A percentile compares a stretch with the other conserved stretches of the same genome.
Conservation (phyloP, 2,888 invertebrate genomes). For the Euclidia mi region DNA sequence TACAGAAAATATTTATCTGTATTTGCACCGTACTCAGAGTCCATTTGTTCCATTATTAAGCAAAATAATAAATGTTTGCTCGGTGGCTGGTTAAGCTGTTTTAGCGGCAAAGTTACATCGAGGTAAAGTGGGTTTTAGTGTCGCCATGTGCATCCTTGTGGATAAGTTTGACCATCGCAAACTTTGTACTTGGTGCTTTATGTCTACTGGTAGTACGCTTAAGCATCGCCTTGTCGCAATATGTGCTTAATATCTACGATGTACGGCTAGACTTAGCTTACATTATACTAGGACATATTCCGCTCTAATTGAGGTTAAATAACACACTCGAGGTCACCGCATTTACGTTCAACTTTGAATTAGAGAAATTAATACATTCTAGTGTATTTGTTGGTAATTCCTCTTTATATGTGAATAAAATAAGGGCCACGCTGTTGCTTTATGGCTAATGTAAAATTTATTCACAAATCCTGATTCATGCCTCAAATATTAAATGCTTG, state of each 20-base stretch:
- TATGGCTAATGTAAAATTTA: background rate
- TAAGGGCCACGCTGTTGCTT: slow-evolving; percentile 27
- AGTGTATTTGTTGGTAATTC: slow-evolving; percentile 38
- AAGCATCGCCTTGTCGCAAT: slow-evolving; percentile 55
- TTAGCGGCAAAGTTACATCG: slow-evolving; percentile 76
- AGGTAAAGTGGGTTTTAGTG: slow-evolving; percentile 78
- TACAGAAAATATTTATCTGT: background rate
- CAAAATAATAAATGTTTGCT: slow-evolving; percentile 70
- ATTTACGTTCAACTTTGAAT: slow-evolving; percentile 22
- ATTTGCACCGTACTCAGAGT: slow-evolving; percentile 4
- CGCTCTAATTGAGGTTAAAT: slow-evolving; percentile 38
- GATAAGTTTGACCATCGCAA: slow-evolving; percentile 78
- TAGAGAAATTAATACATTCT: slow-evolving; percentile 37
- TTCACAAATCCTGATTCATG: background rate
- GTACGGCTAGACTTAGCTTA: slow-evolving; percentile 17
- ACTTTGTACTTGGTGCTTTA: slow-evolving; percentile 78
- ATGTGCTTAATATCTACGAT: slow-evolving; percentile 49
- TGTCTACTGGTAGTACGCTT: slow-evolving; percentile 56
- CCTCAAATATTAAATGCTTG: no score
- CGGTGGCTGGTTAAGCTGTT: slow-evolving; percentile 67
- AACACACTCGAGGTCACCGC: slow-evolving; percentile 19
- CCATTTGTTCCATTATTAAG: slow-evolving; percentile 58
- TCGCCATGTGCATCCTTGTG: slow-evolving; percentile 78
- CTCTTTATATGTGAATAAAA: slow-evolving; percentile 23
- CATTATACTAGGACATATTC: slow-evolving; percentile 20